Conservation (phyloP, 2,797 vertebrate species). For the Hypotaenidia okinawae region DNA sequence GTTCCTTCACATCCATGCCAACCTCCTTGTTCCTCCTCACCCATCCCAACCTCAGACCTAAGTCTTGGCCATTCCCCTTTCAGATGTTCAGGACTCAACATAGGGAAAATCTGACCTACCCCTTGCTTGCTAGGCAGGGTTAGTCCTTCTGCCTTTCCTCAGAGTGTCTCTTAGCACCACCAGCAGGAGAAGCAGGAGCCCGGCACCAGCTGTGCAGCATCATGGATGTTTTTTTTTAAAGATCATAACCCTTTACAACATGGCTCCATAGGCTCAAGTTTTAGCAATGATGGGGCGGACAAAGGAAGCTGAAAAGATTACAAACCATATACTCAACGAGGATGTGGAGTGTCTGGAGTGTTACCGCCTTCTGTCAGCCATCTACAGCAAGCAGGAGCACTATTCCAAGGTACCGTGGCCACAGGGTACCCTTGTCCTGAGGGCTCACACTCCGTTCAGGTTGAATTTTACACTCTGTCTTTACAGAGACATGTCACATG, state of each 20-base stretch:
- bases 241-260: neutral
- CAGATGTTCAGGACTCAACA: neutral
- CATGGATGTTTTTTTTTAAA: neutral
- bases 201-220: neutral
- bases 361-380: slow-evolving; percentile 93
- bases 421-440: accelerated
- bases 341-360: slow-evolving; percentile 88
- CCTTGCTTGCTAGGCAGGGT: neutral
- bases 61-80: neutral
- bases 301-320: slow-evolving; percentile 88
- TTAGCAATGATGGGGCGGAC: slow-evolving; percentile 86
- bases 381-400: slow-evolving; percentile 91
- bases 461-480: neutral
- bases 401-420: slow-evolving; percentile 81
- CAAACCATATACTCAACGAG: slow-evolving; percentile 82
- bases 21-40: neutral
- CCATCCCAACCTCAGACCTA: neutral
- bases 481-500: neutral
- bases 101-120: neutral
- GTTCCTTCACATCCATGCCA: neutral
- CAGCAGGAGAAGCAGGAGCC: neutral
- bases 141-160: neutral
- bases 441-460: neutral
- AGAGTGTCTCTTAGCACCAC: neutral
- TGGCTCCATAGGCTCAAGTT: slow-evolving; percentile 87